Percentiles rank a stretch among this genome's conserved stretches.
These are phyloP conservation scores for Zelostemma sp. DNA, from an alignment of 1,140 invertebrate genomes.

Conservation along the genomic window DNA sequence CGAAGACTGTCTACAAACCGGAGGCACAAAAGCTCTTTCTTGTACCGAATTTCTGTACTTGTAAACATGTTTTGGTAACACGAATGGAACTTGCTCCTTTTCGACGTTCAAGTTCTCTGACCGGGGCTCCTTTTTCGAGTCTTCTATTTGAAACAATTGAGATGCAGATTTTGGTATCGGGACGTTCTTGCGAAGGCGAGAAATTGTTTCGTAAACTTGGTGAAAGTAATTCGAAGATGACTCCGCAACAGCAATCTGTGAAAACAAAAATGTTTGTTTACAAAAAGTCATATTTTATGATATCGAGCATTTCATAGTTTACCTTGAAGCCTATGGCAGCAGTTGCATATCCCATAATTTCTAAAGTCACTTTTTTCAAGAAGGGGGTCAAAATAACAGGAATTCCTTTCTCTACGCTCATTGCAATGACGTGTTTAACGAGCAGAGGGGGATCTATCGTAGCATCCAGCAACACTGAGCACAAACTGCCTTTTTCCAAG, in stretches of 20 bases:
- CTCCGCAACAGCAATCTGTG: slow-evolving; percentile 11
- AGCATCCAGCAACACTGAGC: slow-evolving; percentile 59
- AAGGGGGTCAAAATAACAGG: slow-evolving; percentile 56
- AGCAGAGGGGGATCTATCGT: slow-evolving; percentile 56
- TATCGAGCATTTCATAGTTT: slow-evolving; percentile 3
- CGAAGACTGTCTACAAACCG: slow-evolving; percentile 6
- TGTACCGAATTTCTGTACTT: slow-evolving; percentile 50
- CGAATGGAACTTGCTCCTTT: slow-evolving; percentile 12
- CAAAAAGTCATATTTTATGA: background rate
- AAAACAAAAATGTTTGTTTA: background rate
- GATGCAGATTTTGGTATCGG: background rate
- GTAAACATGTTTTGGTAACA: slow-evolving; percentile 46
- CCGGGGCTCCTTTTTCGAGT: slow-evolving; percentile 10
- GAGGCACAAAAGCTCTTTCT: slow-evolving; percentile 54
- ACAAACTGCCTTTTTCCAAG: slow-evolving; percentile 58
- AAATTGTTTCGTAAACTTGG: slow-evolving; percentile 15
- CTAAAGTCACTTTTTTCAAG: slow-evolving; percentile 52
- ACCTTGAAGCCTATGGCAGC: slow-evolving; percentile 61
- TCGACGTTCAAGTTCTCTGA: slow-evolving; percentile 17
- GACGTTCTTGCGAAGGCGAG: slow-evolving; percentile 8
- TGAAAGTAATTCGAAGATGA: slow-evolving; percentile 11
- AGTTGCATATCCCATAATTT: slow-evolving; percentile 55
- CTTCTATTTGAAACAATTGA: slow-evolving; percentile 1
- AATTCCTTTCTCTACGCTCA: slow-evolving; percentile 59
- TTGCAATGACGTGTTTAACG: slow-evolving; percentile 61